A percentile compares a stretch with the other conserved stretches of the same genome.
phyloP scores from a whole-genome alignment of 2,888 invertebrate species.

The Epiblema foenella region DNA sequence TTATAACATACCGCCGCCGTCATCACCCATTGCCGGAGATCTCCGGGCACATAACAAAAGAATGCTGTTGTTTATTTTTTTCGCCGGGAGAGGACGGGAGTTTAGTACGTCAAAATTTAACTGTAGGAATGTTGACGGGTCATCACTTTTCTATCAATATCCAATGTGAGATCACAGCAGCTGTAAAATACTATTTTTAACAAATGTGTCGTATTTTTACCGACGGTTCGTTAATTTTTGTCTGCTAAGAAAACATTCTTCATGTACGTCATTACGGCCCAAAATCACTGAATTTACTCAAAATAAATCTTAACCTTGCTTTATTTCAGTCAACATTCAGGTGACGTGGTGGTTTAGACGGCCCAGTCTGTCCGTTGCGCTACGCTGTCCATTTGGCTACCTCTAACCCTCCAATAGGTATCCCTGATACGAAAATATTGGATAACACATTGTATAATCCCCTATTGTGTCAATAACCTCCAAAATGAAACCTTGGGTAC shows the following conservation, averaged over 20 bases:
- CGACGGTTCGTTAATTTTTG: background rate
- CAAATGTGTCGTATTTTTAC: background rate
- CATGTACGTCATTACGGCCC: constrained; percentile 26
- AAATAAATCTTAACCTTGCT: constrained; percentile 56
- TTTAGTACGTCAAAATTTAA: too few relatives aligned
- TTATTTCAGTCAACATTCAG: constrained; percentile 65
- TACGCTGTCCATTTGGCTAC: constrained; percentile 76
- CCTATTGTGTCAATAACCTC: constrained; percentile 82
- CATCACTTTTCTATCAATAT: background rate
- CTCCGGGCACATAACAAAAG: too few relatives aligned
- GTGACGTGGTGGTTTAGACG: constrained; percentile 50
- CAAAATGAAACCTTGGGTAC: constrained; percentile 82
- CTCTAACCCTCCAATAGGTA: constrained; percentile 54
- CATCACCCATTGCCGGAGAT: too few relatives aligned
- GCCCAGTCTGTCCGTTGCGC: constrained; percentile 44
- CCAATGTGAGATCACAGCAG: background rate
- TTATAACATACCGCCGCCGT: too few relatives aligned
- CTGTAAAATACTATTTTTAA: background rate
- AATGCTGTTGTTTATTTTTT: too few relatives aligned
- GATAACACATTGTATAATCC: constrained; percentile 72
- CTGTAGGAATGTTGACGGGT: background rate
- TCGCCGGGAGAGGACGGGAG: too few relatives aligned
- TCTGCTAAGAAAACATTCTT: background rate
- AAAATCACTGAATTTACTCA: background rate
- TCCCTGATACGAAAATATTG: constrained; percentile 59